A percentile compares a stretch with the other conserved stretches of the same genome.
These are phyloP conservation scores for Neelides folsomi DNA, from an alignment of 2,888 invertebrate species.

Conservation along the genomic window DNA sequence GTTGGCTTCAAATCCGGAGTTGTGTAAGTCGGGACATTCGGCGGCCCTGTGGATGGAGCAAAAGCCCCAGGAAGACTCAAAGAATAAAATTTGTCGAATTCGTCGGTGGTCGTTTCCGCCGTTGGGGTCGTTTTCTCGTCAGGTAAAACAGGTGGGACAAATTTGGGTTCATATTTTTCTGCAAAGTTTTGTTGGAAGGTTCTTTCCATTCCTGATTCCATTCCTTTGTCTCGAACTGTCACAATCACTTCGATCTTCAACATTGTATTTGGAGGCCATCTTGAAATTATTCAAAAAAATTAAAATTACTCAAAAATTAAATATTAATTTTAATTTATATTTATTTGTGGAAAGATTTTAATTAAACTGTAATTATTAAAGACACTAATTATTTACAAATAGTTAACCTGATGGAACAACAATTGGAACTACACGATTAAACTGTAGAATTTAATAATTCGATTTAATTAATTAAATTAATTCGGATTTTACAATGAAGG, in stretches of 20 bases:
- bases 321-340: too few relatives aligned
- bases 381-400: too few relatives aligned
- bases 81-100: not conserved
- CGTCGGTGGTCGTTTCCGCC: too few relatives aligned
- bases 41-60: conserved; percentile 3
- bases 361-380: too few relatives aligned
- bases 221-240: conserved; percentile 21
- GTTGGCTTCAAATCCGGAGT: conserved; percentile 23
- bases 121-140: not conserved
- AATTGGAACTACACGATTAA: not conserved
- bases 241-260: conserved; percentile 26
- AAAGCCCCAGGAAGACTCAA: conserved; percentile 5
- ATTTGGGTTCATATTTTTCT: conserved; percentile 17
- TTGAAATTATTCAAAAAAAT: not conserved
- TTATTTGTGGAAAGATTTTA: too few relatives aligned
- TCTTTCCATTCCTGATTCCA: conserved; percentile 26
- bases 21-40: conserved; percentile 22
- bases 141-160: conserved; percentile 22
- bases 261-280: conserved; percentile 22
- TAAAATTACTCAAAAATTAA: too few relatives aligned
- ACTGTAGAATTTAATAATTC: not conserved
- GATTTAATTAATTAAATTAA: not conserved
- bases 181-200: conserved; percentile 20
- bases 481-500: conserved; percentile 16
- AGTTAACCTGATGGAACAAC: too few relatives aligned